phyloP scores from a whole-genome alignment of 1,140 invertebrate genomes.

The Pseudomyrmex dendroicus region DNA sequence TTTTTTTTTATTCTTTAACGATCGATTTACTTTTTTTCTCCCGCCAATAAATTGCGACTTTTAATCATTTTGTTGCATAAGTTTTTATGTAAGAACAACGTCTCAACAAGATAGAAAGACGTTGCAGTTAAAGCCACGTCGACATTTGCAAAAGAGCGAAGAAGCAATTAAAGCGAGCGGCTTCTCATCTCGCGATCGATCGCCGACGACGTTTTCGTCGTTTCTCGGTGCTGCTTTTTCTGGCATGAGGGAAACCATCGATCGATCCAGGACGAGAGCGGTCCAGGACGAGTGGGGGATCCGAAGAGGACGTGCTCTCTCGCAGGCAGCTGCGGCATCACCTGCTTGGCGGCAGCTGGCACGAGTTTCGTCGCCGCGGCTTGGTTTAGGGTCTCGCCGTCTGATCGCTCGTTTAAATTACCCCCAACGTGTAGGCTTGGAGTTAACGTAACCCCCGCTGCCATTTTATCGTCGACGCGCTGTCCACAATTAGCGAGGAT shows the following conservation, averaged over 20 bases:
- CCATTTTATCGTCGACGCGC: neutral
- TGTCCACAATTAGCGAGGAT: neutral
- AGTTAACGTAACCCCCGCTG: neutral
- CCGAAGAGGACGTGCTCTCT: conserved; percentile 33
- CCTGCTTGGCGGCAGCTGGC: conserved; percentile 77
- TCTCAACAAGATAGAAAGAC: neutral
- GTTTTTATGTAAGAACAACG: neutral
- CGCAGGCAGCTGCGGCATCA: conserved; percentile 78
- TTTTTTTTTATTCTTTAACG: too few relatives aligned
- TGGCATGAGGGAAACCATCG: neutral
- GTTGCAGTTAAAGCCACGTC: neutral
- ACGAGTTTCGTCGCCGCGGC: conserved; percentile 23
- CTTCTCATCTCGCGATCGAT: conserved; percentile 40
- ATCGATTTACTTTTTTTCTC: too few relatives aligned
- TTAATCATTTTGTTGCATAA: neutral
- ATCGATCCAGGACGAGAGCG: conserved; percentile 52
- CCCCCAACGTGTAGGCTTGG: conserved; percentile 36
- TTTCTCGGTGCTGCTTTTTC: conserved; percentile 12
- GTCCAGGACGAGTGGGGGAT: conserved; percentile 54
- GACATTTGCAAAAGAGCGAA: neutral
- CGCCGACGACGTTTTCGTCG: conserved; percentile 13
- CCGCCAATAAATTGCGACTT: neutral
- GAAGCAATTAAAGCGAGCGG: conserved; percentile 38
- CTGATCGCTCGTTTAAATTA: conserved; percentile 60
- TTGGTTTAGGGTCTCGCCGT: conserved; percentile 20